Conservation (phyloP, 2,113 vertebrate genomes). For the Phalacrocorax carbo region DNA sequence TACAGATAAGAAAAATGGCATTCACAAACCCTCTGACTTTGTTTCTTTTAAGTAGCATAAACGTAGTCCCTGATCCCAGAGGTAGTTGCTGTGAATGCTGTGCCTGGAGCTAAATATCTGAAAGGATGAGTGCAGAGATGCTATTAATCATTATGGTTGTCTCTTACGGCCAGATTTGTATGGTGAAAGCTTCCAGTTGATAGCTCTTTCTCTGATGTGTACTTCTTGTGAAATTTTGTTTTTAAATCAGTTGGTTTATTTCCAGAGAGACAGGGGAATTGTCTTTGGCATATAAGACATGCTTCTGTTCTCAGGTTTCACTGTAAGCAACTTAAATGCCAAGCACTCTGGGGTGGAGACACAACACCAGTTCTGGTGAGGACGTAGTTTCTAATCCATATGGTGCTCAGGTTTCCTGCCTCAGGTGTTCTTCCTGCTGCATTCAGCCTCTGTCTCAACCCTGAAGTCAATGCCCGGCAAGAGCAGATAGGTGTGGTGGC, state of each 20-base stretch:
- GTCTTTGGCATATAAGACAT: background rate
- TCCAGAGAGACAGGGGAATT: background rate
- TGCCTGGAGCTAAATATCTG: background rate
- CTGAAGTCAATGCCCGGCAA: background rate
- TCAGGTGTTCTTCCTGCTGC: background rate
- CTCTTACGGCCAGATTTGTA: background rate
- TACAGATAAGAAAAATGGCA: background rate
- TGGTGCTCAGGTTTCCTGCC: background rate
- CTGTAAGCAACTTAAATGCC: background rate
- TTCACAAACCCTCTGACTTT: background rate
- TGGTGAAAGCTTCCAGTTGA: background rate
- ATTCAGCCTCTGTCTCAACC: background rate
- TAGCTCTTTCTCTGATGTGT: background rate
- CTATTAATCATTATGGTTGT: background rate
- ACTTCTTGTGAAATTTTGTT: background rate
- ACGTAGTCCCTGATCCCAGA: background rate
- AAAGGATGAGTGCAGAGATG: background rate
- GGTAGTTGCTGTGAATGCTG: background rate
- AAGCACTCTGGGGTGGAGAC: background rate
- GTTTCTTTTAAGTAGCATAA: background rate
- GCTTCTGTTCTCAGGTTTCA: background rate
- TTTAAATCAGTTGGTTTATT: background rate
- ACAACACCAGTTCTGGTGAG: background rate
- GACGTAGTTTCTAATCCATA: background rate
- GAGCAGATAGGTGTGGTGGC: conserved; percentile 20